Base-by-base conservation (phyloP, 2,888 invertebrate species). In the Acrocyrtus sp. region DNA sequence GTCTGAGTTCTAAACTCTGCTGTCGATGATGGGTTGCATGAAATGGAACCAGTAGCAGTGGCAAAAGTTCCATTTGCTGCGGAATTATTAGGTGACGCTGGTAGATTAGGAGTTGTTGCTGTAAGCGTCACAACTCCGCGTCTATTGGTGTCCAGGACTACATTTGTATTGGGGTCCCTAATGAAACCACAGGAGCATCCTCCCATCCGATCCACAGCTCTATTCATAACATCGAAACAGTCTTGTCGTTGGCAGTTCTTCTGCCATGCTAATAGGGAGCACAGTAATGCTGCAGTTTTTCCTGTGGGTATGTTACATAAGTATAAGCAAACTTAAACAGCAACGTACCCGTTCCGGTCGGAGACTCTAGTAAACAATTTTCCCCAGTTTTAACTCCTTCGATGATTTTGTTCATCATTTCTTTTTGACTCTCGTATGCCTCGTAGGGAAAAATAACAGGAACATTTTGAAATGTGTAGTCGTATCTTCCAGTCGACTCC, bases 231-330 rank as follows among this genome's bases (percentile, higher is more conserved):
- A 4, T 24, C 43, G 3, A 12, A 6, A 19, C 68, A 67, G 24
- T 70, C 65, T 0, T 29, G 8, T 39, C 58, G 56, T 8, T 21
- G 10, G 29, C 74, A 74, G 6, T 53, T 21, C 21, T 26, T 17
- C 47, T 76, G 74, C 78, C 77, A 77, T 0, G 60, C 80, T 0
- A 80, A 47, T 1, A 80, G 60, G 1, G 76, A 21, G 58, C 78
- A 79, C 1, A 80, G 56, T 1, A 80, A 19, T 0, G 80, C 78
- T 15, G 77, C 75, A 0, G 80, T 80, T 75, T 80, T 80, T 51
- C 80, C 80, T 34, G 65, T n/a, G n/a, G n/a, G n/a, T n/a, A n/a
- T n/a, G n/a, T n/a, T n/a, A n/a, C n/a, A n/a, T n/a, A n/a, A n/a
- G n/a, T n/a, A n/a, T n/a, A n/a, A n/a, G n/a, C n/a, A 17, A 54